Percentiles rank a stretch among this genome's conserved stretches.
phyloP scores from a whole-genome alignment of 2,113 vertebrate genomes.

The Turdus rufiventris region DNA sequence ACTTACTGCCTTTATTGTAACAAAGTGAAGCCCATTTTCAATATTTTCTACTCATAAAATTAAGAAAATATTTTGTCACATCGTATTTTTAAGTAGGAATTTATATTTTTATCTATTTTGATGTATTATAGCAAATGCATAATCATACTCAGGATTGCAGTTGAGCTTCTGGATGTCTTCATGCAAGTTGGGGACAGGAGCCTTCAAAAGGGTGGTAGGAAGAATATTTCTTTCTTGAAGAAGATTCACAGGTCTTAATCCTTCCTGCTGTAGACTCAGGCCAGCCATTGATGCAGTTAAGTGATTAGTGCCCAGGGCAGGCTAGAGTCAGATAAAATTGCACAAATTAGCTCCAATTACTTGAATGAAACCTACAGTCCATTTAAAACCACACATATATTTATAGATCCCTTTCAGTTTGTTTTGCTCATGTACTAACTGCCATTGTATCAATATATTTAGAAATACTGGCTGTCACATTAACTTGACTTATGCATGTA shows the following conservation, averaged over 20 bases:
- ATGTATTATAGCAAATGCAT: background rate
- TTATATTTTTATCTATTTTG: background rate
- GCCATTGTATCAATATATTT: background rate
- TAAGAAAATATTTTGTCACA: background rate
- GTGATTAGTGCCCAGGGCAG: slow-evolving; percentile 77
- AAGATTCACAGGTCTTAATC: slow-evolving; percentile 88
- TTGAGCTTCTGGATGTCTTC: slow-evolving; percentile 94
- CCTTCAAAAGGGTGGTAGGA: slow-evolving; percentile 74
- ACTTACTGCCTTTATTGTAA: background rate
- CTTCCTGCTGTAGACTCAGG: slow-evolving; percentile 88
- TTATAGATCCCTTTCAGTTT: background rate
- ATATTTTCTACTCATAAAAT: background rate
- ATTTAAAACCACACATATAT: background rate
- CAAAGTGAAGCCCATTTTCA: background rate
- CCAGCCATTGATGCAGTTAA: slow-evolving; percentile 82
- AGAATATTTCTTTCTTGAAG: slow-evolving; percentile 95
- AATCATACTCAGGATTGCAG: slow-evolving; percentile 90
- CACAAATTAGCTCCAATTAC: slow-evolving; percentile 1
- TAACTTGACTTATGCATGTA: background rate
- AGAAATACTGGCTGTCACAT: background rate
- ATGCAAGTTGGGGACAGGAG: slow-evolving; percentile 88
- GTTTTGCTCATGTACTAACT: background rate
- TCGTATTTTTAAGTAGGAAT: background rate
- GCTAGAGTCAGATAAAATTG: slow-evolving; percentile 59
- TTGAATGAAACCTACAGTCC: background rate